A percentile compares a stretch with the other conserved stretches of the same genome.
Conservation (phyloP, 2,888 invertebrate species). For the Didymodactylos carnosus region DNA sequence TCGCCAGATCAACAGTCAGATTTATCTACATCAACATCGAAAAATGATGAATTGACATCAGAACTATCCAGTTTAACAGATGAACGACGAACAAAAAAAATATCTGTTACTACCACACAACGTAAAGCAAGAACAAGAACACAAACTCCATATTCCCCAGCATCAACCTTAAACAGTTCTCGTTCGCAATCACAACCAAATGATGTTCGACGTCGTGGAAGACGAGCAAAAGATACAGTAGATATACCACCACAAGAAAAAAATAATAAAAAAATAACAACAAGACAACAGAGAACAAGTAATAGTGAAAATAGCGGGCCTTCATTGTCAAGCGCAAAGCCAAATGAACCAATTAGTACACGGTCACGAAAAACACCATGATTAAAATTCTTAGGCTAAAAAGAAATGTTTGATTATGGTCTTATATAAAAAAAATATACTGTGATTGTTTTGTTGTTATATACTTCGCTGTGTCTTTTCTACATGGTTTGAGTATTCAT, state of each 20-base stretch:
- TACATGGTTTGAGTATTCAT: too few species aligned
- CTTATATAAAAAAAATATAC: too few species aligned
- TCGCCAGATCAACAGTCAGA: neutral
- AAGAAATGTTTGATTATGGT: too few species aligned
- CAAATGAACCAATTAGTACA: neutral
- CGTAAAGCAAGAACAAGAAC: neutral
- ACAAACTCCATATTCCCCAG: too few species aligned
- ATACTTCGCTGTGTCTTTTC: too few species aligned
- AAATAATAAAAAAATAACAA: too few species aligned
- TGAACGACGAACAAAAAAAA: neutral
- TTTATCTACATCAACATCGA: neutral
- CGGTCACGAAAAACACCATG: neutral
- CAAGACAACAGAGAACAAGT: too few species aligned
- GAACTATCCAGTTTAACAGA: neutral
- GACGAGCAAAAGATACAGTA: neutral
- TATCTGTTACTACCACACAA: too few species aligned
- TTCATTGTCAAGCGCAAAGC: neutral
- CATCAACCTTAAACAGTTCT: neutral
- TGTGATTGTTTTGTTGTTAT: too few species aligned
- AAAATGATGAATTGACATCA: neutral
- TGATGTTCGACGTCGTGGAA: neutral
- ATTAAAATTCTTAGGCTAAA: too few species aligned
- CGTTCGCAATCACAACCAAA: neutral
- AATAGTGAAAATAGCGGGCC: too few species aligned
- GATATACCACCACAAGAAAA: neutral